Evolutionary conservation across 1,140 invertebrate species (phyloP), one percentile per base, ranked within the genome.

Genomic region (Halesus radiatus): DNA sequence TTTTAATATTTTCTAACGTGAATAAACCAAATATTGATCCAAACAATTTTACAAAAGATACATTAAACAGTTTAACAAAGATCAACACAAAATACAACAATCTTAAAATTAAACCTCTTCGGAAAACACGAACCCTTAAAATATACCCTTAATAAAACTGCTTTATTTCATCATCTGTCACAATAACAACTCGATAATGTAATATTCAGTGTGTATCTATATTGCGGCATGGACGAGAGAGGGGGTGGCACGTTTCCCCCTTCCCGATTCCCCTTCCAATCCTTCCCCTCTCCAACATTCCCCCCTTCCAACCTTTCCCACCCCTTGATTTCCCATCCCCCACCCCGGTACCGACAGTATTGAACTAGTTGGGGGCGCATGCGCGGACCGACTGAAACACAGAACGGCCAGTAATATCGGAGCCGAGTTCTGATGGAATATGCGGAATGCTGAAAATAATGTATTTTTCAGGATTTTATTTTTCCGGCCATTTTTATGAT

Each of bases 341-440:
- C 62, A 66, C 10, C 26, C 62, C 62, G 62, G 26, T 66, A 66
- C 62, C 29, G 29, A 66, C 62, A 16, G 62, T 66, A 66, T 66
- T 66, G 62, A 66, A 66, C 62, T 66, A 26, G 26, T 1, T 3
- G 5, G n/a, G 26, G 10, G 62, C 62, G 23, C 62, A 16, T 37
- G 62, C 62, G 62, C 62, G 29, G 16, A n/a, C 62, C 26, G 15
- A 66, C 5, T 26, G 62, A 66, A 66, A 66, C 29, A 66, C 62
- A 15, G 62, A 26, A 29, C 29, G 62, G 62, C 62, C 29, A 66
- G 26, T 66, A 32, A 26, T 29, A 37, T 26, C 10, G 13, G 29
- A 32, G 29, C 62, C 62, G 62, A 66, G 29, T 23, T 60, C n/a
- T 26, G 62, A 66, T 66, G 29, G 29, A 66, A 60, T 60, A 60